A percentile compares a stretch with the other conserved stretches of the same genome.
Conservation (phyloP, 2,797 vertebrate species). For the Pogonophryne albipinna region DNA sequence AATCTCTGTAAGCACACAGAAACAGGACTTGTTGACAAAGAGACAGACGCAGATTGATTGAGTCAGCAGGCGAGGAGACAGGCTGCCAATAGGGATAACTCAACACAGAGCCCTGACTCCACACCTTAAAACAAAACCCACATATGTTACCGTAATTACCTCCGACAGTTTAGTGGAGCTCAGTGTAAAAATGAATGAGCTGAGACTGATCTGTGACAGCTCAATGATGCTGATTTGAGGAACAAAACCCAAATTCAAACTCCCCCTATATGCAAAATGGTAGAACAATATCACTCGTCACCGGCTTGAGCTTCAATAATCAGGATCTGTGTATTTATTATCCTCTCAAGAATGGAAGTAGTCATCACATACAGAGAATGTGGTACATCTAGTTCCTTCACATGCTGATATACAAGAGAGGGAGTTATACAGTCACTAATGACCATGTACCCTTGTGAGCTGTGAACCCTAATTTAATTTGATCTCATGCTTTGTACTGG, state of each 20-base stretch:
- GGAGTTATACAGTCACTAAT: too few species aligned
- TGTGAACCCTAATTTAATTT: too few species aligned
- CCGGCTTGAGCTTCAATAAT: too few species aligned
- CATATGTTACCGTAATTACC: constrained; percentile 44
- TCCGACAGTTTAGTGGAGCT: constrained; percentile 27
- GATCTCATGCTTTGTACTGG: too few species aligned
- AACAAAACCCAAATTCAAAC: constrained; percentile 13
- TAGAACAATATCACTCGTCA: too few species aligned
- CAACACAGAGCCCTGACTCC: constrained; percentile 31
- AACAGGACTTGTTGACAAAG: constrained; percentile 48
- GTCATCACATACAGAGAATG: too few species aligned
- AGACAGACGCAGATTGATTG: constrained; percentile 68
- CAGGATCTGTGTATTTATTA: too few species aligned
- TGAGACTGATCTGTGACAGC: constrained; percentile 35
- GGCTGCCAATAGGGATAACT: constrained; percentile 67
- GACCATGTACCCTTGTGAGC: too few species aligned
- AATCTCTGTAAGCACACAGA: constrained; percentile 18
- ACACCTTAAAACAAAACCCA: constrained; percentile 49
- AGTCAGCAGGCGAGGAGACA: constrained; percentile 60
- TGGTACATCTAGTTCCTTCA: too few species aligned
- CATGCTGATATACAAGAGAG: too few species aligned
- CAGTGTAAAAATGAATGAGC: constrained; percentile 26
- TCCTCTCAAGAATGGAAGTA: too few species aligned
- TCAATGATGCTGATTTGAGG: constrained; percentile 33
- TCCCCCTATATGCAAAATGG: too few species aligned